Percentiles rank a stretch among this genome's conserved stretches.
Evolutionary conservation across 2,888 invertebrate genomes (phyloP).

Genomic region (Tolmerus cingulatus): DNA sequence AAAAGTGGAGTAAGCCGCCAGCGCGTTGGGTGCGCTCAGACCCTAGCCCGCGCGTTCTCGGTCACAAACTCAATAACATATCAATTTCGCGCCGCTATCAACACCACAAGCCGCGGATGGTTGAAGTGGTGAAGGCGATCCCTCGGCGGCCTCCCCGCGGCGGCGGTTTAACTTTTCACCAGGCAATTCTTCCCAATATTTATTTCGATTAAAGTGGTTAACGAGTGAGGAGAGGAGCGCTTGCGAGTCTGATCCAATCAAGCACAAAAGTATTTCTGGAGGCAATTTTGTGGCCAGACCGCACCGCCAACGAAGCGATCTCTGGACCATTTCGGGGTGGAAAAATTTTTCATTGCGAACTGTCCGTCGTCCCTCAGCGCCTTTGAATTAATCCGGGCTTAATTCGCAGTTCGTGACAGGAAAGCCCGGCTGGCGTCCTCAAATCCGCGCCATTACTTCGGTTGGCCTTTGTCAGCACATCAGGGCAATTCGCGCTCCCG

Average conservation of each 20-base stretch:
- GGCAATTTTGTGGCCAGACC: not conserved
- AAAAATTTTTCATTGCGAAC: not conserved
- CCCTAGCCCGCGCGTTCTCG: not conserved
- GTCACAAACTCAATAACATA: constrained; percentile 7
- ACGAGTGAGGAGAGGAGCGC: not conserved
- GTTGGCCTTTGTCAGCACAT: not conserved
- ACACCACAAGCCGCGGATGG: not conserved
- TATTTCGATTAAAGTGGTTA: constrained; percentile 20
- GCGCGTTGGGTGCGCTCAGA: not conserved
- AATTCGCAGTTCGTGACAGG: constrained; percentile 8
- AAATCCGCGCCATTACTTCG: not conserved
- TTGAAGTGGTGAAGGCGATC: not conserved
- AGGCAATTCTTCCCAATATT: not conserved
- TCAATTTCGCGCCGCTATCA: not conserved
- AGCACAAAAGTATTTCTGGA: not conserved
- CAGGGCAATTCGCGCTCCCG: not conserved
- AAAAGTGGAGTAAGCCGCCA: not conserved
- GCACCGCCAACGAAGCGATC: not conserved
- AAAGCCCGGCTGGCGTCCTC: not conserved
- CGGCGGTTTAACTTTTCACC: not conserved
- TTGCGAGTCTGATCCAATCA: not conserved
- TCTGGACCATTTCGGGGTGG: not conserved
- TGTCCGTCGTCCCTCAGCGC: not conserved
- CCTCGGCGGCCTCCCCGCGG: not conserved
- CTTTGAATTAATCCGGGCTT: not conserved